A percentile compares a stretch with the other conserved stretches of the same genome.
Evolutionary conservation across 2,888 invertebrate species (phyloP).

Genomic region (Agriopis leucophaearia): DNA sequence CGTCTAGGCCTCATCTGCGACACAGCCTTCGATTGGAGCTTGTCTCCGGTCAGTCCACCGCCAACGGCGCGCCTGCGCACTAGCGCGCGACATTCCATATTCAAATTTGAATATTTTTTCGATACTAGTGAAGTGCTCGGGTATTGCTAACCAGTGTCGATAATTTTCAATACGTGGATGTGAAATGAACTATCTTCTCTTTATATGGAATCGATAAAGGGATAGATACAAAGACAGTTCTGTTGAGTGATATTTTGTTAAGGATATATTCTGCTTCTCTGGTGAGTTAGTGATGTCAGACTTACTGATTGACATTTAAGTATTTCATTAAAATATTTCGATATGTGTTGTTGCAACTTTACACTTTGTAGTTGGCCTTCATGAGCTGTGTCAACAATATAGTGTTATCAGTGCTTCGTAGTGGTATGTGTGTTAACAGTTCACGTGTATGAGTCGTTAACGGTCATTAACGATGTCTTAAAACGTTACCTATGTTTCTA

Average conservation of each 20-base stretch:
- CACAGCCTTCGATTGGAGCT: conserved; percentile 62
- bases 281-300: conserved; percentile 51
- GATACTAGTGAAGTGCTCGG: conserved; percentile 60
- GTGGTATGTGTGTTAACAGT: conserved; percentile 33
- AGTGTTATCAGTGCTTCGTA: conserved; percentile 40
- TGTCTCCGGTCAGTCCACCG: conserved; percentile 69
- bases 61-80: conserved; percentile 73
- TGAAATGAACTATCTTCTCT: conserved; percentile 72
- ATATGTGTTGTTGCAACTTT: conserved; percentile 28
- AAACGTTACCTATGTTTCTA: conserved; percentile 1
- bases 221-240: conserved; percentile 67
- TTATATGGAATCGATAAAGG: conserved; percentile 76
- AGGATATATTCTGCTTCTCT: conserved; percentile 56
- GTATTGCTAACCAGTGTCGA: conserved; percentile 18
- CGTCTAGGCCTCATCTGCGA: conserved; percentile 62
- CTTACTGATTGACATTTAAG: conserved; percentile 25
- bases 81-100: conserved; percentile 61
- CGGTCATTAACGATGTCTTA: conserved; percentile 20
- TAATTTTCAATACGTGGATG: conserved; percentile 41
- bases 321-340: conserved; percentile 35
- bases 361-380: conserved; percentile 36
- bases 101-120: conserved; percentile 46
- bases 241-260: conserved; percentile 56
- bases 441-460: conserved; percentile 24
- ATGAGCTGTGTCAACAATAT: conserved; percentile 39